Base-by-base conservation (phyloP, 2,888 invertebrate genomes). In the Leptarthrus brevirostris region DNA sequence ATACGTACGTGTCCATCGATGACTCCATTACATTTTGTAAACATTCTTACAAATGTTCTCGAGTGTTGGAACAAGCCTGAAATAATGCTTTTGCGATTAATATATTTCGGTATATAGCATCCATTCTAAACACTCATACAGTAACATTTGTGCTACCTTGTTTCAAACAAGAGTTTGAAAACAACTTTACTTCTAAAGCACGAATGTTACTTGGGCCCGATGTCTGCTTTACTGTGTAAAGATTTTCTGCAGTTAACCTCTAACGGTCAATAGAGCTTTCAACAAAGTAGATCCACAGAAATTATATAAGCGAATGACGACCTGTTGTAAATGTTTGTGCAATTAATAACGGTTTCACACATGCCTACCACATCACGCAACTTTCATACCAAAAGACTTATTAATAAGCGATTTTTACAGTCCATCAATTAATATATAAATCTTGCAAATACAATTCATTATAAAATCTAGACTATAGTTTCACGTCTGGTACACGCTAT, bases 1-100 rank as follows among this genome's bases (percentile, higher is more conserved):
- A 80, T 80, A 80, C 80, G 80, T 80, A 80, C 80, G 79, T 80
- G 79, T 77, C 78, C 77, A 77, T 44, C 75, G 75, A 72, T 76
- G 77, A 76, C 24, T 72, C 74, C 76, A 34, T 34, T 70, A 73
- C 56, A 69, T 49, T 44, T 70, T 58, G 66, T 30, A 74, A 74
- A 74, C 72, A 74, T 76, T 75, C 70, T 64, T 74, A 58, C 74
- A 74, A 77, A 77, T 74, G 74, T 74, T 77, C 75, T 76, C 74
- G 70, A 77, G 78, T 78, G 78, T 78, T 78, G 78, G 70, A 52
- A 72, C 74, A 76, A 75, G 78, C 80, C 80, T 81, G 80, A 80
- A 81, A 81, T 80, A 80, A 81, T 80, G 79, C 79, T 79, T 77
- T 78, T 79, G 79, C 79, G 80, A 81, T 81, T 81, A 81, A 81